Conservation (phyloP, 2,113 vertebrate species). For the Clinocottus analis region DNA sequence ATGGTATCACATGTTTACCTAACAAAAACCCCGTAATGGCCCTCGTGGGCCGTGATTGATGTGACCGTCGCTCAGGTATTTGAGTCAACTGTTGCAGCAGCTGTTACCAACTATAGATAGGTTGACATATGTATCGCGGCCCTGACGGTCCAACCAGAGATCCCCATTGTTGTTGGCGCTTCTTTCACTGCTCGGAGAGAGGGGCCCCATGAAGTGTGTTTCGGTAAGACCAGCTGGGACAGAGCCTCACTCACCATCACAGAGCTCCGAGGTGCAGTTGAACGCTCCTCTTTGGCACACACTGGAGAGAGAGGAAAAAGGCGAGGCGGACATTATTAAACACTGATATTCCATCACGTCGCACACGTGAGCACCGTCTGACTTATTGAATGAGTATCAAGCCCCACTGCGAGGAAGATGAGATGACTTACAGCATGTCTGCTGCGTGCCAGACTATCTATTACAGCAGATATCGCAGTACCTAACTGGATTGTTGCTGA, state of each 20-base stretch:
- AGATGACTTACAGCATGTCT: constrained; percentile 58
- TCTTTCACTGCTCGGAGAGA: constrained; percentile 10
- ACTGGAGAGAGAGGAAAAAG: constrained; percentile 60
- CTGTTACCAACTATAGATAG: constrained; percentile 50
- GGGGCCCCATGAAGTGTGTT: background rate
- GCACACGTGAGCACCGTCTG: background rate
- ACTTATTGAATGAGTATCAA: constrained; percentile 17
- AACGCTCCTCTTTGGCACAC: constrained; percentile 83
- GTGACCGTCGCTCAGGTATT: constrained; percentile 28
- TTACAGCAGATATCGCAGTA: constrained; percentile 29
- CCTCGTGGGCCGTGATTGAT: constrained; percentile 18
- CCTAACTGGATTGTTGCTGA: background rate
- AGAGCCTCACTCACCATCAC: constrained; percentile 83
- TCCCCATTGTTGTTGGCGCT: background rate
- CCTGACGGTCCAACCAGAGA: constrained; percentile 20
- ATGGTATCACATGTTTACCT: constrained; percentile 8
- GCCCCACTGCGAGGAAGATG: constrained; percentile 7
- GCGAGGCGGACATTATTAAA: constrained; percentile 1
- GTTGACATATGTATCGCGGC: constrained; percentile 22
- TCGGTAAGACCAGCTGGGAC: constrained; percentile 4
- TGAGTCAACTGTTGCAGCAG: constrained; percentile 56
- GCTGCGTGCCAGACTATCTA: constrained; percentile 42
- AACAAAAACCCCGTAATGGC: constrained; percentile 29
- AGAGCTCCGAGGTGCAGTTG: constrained; percentile 81
- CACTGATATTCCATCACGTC: background rate